phyloP scores from a whole-genome alignment of 2,113 vertebrate genomes.

The Arothron firmamentum region DNA sequence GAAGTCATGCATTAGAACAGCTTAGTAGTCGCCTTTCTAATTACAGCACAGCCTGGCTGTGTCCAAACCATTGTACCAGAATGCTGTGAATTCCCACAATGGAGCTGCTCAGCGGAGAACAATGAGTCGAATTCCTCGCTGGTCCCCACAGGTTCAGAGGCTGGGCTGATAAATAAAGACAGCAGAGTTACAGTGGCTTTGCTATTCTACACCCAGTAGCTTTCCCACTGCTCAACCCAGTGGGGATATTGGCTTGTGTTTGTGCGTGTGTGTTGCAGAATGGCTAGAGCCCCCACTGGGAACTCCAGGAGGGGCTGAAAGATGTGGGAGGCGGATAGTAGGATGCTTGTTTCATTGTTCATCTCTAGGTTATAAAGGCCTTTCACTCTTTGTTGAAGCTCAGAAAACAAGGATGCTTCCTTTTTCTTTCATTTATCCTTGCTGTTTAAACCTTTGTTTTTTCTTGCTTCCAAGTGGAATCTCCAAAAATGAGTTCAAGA shows the following conservation, averaged over 20 bases:
- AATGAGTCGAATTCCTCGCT: slow-evolving; percentile 72
- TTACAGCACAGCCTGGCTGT: slow-evolving; percentile 58
- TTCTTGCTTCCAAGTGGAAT: no score
- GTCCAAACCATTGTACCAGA: slow-evolving; percentile 62
- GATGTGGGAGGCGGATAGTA: slow-evolving; percentile 47
- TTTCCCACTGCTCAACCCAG: slow-evolving; percentile 63
- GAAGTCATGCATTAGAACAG: slow-evolving; percentile 71
- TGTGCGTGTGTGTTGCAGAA: slow-evolving; percentile 31
- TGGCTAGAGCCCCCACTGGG: slow-evolving; percentile 63
- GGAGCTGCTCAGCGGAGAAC: slow-evolving; percentile 67
- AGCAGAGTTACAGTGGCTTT: slow-evolving; percentile 68
- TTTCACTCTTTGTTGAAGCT: slow-evolving; percentile 3
- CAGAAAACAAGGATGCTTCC: no score
- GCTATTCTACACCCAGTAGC: slow-evolving; percentile 64
- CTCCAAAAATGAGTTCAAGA: no score
- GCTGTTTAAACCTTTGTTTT: slow-evolving; percentile 12
- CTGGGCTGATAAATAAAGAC: slow-evolving; percentile 55
- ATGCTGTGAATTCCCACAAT: slow-evolving; percentile 71
- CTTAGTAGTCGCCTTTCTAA: slow-evolving; percentile 63
- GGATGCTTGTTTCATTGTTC: slow-evolving; percentile 46
- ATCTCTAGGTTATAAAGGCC: slow-evolving; percentile 53
- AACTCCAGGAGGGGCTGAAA: slow-evolving; percentile 47
- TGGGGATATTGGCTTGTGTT: slow-evolving; percentile 52
- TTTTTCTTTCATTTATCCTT: not conserved
- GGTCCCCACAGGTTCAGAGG: slow-evolving; percentile 68